Conservation (phyloP, 2,888 invertebrate genomes). For the Nasonovia ribisnigri region DNA sequence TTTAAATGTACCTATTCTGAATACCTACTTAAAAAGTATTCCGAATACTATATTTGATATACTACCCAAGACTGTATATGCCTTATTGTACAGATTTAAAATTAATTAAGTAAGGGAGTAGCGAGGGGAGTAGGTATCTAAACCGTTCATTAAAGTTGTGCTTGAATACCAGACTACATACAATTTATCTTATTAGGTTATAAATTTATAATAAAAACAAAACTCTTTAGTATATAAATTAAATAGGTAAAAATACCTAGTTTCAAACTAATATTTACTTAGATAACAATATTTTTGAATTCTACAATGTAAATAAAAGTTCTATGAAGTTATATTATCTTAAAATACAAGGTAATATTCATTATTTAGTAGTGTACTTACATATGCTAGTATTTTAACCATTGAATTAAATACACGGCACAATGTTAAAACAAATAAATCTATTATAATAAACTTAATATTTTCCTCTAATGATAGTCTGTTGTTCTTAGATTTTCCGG, state of each 20-base stretch:
- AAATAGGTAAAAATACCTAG: neutral
- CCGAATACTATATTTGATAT: too few relatives aligned
- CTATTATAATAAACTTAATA: too few relatives aligned
- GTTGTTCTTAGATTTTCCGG: neutral
- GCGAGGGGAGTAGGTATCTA: neutral
- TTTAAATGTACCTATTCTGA: too few relatives aligned
- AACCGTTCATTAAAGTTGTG: neutral
- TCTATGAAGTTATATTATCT: constrained; percentile 7
- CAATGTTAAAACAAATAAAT: neutral
- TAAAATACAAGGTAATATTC: neutral
- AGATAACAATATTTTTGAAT: neutral
- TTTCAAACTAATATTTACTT: neutral
- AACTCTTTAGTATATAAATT: neutral
- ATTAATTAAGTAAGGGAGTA: too few relatives aligned
- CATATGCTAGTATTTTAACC: neutral
- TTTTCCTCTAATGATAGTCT: neutral
- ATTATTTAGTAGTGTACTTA: neutral
- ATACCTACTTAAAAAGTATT: too few relatives aligned
- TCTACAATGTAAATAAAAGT: neutral
- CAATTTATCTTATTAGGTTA: neutral
- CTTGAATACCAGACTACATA: neutral
- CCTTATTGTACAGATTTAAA: neutral
- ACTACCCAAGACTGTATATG: too few relatives aligned
- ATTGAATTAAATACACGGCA: neutral
- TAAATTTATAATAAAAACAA: neutral